Evolutionary conservation across 1,140 invertebrate species (phyloP).

Genomic region (Lepidurus couesii): DNA sequence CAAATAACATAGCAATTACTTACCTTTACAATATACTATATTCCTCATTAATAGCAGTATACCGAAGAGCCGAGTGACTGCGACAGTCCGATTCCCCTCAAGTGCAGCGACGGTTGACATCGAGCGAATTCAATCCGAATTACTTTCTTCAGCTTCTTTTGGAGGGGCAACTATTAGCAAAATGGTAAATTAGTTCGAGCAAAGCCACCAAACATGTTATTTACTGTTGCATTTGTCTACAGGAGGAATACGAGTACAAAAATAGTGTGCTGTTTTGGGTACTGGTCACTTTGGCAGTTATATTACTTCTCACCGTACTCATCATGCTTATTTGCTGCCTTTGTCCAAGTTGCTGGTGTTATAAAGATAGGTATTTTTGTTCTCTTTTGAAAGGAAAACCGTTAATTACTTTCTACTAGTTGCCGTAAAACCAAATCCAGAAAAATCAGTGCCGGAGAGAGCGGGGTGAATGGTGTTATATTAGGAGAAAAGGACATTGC

Average conservation of each 20-base stretch:
- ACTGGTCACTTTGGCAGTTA: constrained; percentile 62
- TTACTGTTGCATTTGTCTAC: constrained; percentile 24
- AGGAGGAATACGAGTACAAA: constrained; percentile 63
- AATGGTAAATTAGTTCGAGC: constrained; percentile 34
- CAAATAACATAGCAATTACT: constrained; percentile 25
- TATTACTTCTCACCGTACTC: constrained; percentile 63
- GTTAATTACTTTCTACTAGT: background rate
- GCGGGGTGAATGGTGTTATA: background rate
- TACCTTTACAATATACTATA: constrained; percentile 34
- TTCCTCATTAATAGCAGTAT: background rate
- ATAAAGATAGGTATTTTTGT: constrained; percentile 47
- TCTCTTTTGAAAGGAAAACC: background rate
- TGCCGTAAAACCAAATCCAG: background rate
- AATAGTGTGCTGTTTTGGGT: constrained; percentile 68
- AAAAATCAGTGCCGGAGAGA: constrained; percentile 26
- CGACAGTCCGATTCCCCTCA: constrained; percentile 59
- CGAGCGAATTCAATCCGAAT: constrained; percentile 56
- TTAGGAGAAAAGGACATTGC: background rate
- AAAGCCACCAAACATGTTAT: constrained; percentile 42
- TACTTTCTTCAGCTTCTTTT: constrained; percentile 43
- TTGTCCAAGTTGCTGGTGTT: constrained; percentile 71
- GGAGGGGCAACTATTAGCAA: constrained; percentile 15
- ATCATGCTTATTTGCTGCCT: constrained; percentile 69
- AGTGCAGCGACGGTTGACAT: constrained; percentile 58
- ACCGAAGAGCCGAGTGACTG: constrained; percentile 61